Evolutionary conservation across 92 coral and sea anemone species (phyloP).

Genomic region (Siderastrea radians): DNA sequence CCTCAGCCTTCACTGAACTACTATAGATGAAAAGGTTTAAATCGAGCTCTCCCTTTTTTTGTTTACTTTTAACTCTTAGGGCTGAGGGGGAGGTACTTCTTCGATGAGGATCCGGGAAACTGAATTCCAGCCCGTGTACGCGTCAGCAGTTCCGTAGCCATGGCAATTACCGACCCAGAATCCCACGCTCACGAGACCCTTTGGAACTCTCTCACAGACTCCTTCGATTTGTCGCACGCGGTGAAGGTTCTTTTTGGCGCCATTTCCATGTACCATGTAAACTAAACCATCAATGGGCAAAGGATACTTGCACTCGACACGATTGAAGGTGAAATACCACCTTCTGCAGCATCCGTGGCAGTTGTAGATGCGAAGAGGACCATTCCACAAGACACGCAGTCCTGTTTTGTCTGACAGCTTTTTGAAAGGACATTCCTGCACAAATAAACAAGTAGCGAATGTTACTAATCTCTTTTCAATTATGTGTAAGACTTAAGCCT

Average conservation of each 20-base stretch:
- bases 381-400: slow-evolving; percentile 35
- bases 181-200: no score
- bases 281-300: slow-evolving; percentile 47
- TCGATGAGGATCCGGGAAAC: slow-evolving; percentile 52
- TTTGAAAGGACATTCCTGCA: slow-evolving; percentile 37
- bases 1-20: no score
- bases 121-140: slow-evolving; percentile 43
- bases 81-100: slow-evolving; percentile 41
- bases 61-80: background rate
- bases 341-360: slow-evolving; percentile 32
- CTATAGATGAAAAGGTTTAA: no score
- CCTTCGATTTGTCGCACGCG: no score
- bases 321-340: slow-evolving; percentile 64
- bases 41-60: background rate
- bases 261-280: background rate
- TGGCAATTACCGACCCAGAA: no score
- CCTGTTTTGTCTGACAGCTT: slow-evolving; percentile 29
- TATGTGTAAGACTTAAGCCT: no score
- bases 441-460: no score
- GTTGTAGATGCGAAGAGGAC: background rate
- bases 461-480: no score
- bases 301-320: slow-evolving; percentile 48
- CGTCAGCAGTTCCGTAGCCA: background rate
- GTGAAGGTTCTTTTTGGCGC: background rate
- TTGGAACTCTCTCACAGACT: background rate